phyloP scores from a whole-genome alignment of 2,888 invertebrate species.

The Cyclophora albipunctata region DNA sequence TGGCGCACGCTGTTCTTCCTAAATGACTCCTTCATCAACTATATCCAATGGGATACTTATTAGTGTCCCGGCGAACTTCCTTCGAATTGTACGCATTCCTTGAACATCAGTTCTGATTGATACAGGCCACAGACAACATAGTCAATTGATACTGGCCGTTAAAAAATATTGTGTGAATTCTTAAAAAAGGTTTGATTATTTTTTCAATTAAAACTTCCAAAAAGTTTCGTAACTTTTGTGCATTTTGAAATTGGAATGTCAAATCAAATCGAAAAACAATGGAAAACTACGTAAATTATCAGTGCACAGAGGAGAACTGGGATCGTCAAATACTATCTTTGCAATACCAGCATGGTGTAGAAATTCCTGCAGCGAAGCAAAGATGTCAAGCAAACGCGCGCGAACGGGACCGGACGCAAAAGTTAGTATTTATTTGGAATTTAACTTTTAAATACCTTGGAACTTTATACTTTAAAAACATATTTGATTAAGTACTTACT shows the following conservation, averaged over 20 bases:
- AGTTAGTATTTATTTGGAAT: slow-evolving; percentile 70
- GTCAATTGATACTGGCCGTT: neutral
- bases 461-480: too few species aligned
- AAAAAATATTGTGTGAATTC: neutral
- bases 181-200: too few species aligned
- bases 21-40: slow-evolving; percentile 71
- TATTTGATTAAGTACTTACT: too few species aligned
- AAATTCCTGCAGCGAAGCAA: slow-evolving; percentile 70
- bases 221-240: too few species aligned
- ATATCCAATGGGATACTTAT: slow-evolving; percentile 61
- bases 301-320: slow-evolving; percentile 51
- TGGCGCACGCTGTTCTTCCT: slow-evolving; percentile 72
- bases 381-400: slow-evolving; percentile 88
- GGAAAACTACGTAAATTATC: slow-evolving; percentile 52
- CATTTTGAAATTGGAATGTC: too few species aligned
- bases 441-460: neutral
- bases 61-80: slow-evolving; percentile 45
- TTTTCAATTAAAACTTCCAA: too few species aligned
- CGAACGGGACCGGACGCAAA: slow-evolving; percentile 87
- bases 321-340: slow-evolving; percentile 42
- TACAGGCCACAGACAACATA: slow-evolving; percentile 1
- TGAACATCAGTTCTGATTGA: slow-evolving; percentile 9
- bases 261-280: slow-evolving; percentile 19
- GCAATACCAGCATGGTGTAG: slow-evolving; percentile 36
- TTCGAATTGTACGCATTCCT: slow-evolving; percentile 52